Evolutionary conservation across 2,797 vertebrate species (phyloP).

Genomic region (Silurus aristotelis): DNA sequence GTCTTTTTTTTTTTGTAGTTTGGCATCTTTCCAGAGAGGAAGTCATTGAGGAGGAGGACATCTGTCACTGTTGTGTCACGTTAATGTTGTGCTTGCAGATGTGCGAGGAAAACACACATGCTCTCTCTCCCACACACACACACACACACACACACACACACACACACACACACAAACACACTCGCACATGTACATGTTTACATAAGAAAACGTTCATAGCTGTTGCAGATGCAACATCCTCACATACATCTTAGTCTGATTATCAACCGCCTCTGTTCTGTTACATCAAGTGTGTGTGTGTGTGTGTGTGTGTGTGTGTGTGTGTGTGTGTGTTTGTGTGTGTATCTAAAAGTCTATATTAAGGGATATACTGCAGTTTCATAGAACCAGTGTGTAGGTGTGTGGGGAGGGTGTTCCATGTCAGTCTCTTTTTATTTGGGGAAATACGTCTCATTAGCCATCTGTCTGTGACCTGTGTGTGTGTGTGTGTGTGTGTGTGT

Average conservation of each 20-base stretch:
- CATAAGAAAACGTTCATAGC: constrained; percentile 3
- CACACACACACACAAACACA: constrained; percentile 9
- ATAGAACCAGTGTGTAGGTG: constrained; percentile 22
- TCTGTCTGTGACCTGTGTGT: background rate
- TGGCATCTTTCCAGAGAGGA: constrained; percentile 31
- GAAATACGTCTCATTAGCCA: constrained; percentile 9
- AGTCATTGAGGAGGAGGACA: constrained; percentile 38
- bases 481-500: background rate
- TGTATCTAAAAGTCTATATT: constrained; percentile 14
- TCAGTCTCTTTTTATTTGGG: constrained; percentile 15
- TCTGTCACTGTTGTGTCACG: constrained; percentile 48
- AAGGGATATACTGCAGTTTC: background rate
- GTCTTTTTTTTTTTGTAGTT: constrained; percentile 28
- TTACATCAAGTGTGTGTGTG: constrained; percentile 15
- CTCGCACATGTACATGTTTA: background rate
- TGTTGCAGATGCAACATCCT: background rate
- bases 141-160: constrained; percentile 8
- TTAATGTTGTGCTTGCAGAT: constrained; percentile 37
- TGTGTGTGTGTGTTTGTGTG: background rate
- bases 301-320: constrained; percentile 16
- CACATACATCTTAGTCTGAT: constrained; percentile 14
- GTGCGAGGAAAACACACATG: constrained; percentile 29
- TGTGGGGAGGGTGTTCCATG: background rate
- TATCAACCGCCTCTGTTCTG: constrained; percentile 24
- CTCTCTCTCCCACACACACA: background rate